A percentile compares a stretch with the other conserved stretches of the same genome.
Conservation (phyloP, 2,797 vertebrate genomes). For the Darevskia mixta region DNA sequence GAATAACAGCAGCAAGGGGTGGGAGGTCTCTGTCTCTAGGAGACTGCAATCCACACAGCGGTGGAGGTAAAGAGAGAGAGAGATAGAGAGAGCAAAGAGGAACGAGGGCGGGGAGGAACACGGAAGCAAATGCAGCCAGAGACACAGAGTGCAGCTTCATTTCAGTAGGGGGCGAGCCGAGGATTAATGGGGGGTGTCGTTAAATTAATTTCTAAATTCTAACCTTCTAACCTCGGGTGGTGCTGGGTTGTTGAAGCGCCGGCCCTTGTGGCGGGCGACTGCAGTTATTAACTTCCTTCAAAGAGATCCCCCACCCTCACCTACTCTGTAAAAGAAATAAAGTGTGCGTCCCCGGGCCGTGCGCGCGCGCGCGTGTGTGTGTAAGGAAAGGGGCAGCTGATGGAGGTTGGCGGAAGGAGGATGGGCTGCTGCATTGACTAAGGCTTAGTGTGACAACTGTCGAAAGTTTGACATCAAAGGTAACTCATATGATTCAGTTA, state of each 20-base stretch:
- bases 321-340: slow-evolving; percentile 20
- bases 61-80: slow-evolving; percentile 36
- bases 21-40: slow-evolving; percentile 14
- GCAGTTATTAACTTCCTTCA: slow-evolving; percentile 77
- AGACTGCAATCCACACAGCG: slow-evolving; percentile 5
- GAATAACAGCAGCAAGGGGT: neutral
- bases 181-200: neutral
- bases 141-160: neutral
- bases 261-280: slow-evolving; percentile 75
- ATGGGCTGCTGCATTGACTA: slow-evolving; percentile 77
- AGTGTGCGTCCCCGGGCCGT: neutral
- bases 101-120: slow-evolving; percentile 35
- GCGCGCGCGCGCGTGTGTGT: neutral
- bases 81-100: neutral
- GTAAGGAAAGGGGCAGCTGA: too few species aligned
- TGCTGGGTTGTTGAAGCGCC: slow-evolving; percentile 70
- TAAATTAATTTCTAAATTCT: slow-evolving; percentile 23
- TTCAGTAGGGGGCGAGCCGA: neutral
- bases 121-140: slow-evolving; percentile 5
- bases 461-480: slow-evolving; percentile 84
- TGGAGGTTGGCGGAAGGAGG: slow-evolving; percentile 6
- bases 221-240: slow-evolving; percentile 68
- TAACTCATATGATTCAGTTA: slow-evolving; percentile 81
- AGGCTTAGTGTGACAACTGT: slow-evolving; percentile 81
- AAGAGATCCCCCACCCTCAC: slow-evolving; percentile 44